Evolutionary conservation across 2,797 vertebrate genomes (phyloP).

Genomic region (Gymnocypris eckloni): DNA sequence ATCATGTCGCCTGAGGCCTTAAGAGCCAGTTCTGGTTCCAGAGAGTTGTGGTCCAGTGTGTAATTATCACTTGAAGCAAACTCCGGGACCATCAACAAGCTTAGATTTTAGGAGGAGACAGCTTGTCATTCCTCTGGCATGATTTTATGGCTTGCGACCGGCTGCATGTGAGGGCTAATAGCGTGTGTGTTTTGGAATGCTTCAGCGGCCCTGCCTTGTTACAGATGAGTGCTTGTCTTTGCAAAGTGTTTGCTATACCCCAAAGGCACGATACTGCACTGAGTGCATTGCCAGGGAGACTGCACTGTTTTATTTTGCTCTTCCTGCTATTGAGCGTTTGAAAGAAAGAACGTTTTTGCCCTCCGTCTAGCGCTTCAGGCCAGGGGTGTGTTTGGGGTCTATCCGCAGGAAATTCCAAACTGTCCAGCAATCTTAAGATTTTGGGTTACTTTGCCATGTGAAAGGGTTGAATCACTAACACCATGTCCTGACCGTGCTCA

Average conservation of each 20-base stretch:
- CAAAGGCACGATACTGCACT: constrained; percentile 52
- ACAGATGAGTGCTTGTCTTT: constrained; percentile 42
- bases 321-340: constrained; percentile 71
- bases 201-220: constrained; percentile 64
- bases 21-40: not conserved
- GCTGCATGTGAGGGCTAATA: constrained; percentile 60
- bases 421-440: not conserved
- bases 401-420: constrained; percentile 36
- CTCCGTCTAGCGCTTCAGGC: not conserved
- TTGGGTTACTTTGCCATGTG: not conserved
- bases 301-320: constrained; percentile 66
- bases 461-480: not conserved
- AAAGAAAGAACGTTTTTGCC: constrained; percentile 57
- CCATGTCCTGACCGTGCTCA: not conserved
- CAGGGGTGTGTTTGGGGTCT: not conserved
- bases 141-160: constrained; percentile 58
- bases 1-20: not conserved
- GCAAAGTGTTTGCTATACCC: constrained; percentile 21
- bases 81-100: constrained; percentile 23
- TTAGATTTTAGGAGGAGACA: constrained; percentile 46
- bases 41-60: constrained; percentile 39
- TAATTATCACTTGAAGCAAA: constrained; percentile 65
- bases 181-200: constrained; percentile 67
- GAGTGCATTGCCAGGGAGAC: constrained; percentile 59
- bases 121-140: constrained; percentile 49